Conservation (phyloP, 1,140 invertebrate species). For the Drosophila ercepeae region DNA sequence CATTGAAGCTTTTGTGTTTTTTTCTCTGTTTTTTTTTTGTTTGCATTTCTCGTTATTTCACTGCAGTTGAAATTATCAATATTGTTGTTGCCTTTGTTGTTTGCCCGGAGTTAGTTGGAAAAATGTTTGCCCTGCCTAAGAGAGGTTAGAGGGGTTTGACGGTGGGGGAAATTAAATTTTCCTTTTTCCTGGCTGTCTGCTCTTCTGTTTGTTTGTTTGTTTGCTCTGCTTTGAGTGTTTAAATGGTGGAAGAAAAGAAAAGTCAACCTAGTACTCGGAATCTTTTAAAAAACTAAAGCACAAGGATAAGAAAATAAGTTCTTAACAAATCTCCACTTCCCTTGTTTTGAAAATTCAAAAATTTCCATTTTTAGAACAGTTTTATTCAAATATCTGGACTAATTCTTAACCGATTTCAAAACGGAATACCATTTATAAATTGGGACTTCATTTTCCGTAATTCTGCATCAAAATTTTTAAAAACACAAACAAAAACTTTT, state of each 20-base stretch:
- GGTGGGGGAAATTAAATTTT: slow-evolving; percentile 34
- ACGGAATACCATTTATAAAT: too few species aligned
- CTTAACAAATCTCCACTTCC: too few species aligned
- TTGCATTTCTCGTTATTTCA: slow-evolving; percentile 60
- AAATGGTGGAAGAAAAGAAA: neutral
- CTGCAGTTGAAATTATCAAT: slow-evolving; percentile 63
- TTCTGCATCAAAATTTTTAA: too few species aligned
- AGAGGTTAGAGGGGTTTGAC: neutral
- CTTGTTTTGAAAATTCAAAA: too few species aligned
- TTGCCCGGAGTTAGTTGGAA: slow-evolving; percentile 39
- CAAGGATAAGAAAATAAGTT: too few species aligned
- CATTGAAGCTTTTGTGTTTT: slow-evolving; percentile 49
- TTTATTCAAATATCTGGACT: too few species aligned
- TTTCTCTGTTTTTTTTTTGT: slow-evolving; percentile 43
- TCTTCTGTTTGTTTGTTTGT: neutral
- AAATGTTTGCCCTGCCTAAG: slow-evolving; percentile 43
- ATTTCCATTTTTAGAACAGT: too few species aligned
- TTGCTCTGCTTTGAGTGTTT: slow-evolving; percentile 18
- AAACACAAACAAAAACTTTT: too few species aligned
- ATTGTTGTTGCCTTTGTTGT: slow-evolving; percentile 46
- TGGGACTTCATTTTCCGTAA: too few species aligned
- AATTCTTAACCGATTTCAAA: too few species aligned
- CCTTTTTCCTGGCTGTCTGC: neutral
- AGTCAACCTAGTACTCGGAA: neutral
- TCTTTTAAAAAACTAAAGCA: too few species aligned